A percentile compares a stretch with the other conserved stretches of the same genome.
Evolutionary conservation across 2,113 vertebrate species (phyloP).

Genomic region (Microcebus lehilahytsara): DNA sequence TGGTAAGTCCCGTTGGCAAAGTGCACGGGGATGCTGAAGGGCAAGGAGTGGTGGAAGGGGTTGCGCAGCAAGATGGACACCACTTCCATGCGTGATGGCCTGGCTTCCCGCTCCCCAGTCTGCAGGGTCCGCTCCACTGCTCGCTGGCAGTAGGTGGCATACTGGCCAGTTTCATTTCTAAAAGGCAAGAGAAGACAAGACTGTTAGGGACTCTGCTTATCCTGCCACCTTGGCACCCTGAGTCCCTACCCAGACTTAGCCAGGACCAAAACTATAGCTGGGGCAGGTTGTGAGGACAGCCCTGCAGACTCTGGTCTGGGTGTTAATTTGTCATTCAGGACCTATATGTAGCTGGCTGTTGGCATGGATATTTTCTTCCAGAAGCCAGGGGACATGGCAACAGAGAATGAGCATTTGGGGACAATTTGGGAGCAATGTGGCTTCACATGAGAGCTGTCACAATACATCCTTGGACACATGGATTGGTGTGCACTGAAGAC

Average conservation of each 20-base stretch:
- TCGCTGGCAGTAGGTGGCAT: conserved; percentile 96
- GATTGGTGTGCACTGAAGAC: neutral
- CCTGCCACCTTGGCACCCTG: neutral
- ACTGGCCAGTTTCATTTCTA: conserved; percentile 97
- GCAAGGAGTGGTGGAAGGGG: conserved; percentile 96
- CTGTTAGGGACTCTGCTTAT: neutral
- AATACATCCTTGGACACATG: neutral
- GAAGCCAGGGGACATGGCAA: neutral
- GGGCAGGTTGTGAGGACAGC: neutral
- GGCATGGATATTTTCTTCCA: neutral
- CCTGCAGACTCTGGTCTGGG: neutral
- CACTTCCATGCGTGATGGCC: conserved; percentile 97
- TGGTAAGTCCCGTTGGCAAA: conserved; percentile 98
- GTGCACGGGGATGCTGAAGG: conserved; percentile 98
- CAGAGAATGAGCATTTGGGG: neutral
- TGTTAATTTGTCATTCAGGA: neutral
- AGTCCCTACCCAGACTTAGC: neutral
- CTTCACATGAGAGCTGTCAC: neutral
- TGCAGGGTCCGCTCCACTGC: conserved; percentile 94
- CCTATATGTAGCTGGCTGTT: neutral
- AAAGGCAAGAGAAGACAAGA: neutral
- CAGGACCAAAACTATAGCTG: neutral
- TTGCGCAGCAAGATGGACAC: conserved; percentile 96
- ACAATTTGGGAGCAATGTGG: neutral
- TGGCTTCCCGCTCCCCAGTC: conserved; percentile 92